Conservation (phyloP, 37 sponge, comb jelly and placozoan species). For the Geodia barretti region DNA sequence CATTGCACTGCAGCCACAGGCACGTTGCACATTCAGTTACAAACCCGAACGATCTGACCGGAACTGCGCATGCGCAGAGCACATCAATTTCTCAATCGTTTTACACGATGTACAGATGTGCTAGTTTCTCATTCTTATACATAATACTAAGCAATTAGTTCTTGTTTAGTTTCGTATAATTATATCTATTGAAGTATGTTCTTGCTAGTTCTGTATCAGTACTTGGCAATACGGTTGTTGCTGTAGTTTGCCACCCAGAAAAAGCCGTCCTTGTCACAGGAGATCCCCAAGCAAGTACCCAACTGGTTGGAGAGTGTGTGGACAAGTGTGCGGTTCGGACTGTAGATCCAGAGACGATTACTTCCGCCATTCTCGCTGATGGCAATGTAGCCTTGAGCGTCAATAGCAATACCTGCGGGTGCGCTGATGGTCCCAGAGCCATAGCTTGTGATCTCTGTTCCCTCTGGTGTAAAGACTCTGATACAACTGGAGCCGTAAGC, state of each 20-base stretch:
- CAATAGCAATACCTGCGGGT: conserved; percentile 50
- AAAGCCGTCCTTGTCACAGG: neutral
- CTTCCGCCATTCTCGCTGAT: conserved; percentile 6
- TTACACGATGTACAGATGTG: no score
- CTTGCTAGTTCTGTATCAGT: no score
- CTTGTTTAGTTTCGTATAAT: no score
- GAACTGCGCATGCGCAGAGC: no score
- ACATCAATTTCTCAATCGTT: no score
- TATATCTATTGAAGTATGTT: no score
- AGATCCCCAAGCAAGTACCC: neutral
- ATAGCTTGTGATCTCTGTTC: no score
- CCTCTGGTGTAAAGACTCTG: conserved; percentile 31
- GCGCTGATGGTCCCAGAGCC: conserved; percentile 4
- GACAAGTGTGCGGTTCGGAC: neutral
- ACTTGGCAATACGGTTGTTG: neutral
- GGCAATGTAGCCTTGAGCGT: conserved; percentile 35
- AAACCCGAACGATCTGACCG: no score
- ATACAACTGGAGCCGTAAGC: conserved; percentile 6
- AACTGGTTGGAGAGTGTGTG: neutral
- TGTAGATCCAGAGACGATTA: neutral
- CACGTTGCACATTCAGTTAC: no score
- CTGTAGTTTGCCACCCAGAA: conserved; percentile 9
- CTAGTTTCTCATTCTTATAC: no score
- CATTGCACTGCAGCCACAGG: no score
- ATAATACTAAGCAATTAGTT: no score